Evolutionary conservation across 2,113 vertebrate species (phyloP), one percentile per base, ranked within the genome.

Genomic region (Mus musculus): DNA sequence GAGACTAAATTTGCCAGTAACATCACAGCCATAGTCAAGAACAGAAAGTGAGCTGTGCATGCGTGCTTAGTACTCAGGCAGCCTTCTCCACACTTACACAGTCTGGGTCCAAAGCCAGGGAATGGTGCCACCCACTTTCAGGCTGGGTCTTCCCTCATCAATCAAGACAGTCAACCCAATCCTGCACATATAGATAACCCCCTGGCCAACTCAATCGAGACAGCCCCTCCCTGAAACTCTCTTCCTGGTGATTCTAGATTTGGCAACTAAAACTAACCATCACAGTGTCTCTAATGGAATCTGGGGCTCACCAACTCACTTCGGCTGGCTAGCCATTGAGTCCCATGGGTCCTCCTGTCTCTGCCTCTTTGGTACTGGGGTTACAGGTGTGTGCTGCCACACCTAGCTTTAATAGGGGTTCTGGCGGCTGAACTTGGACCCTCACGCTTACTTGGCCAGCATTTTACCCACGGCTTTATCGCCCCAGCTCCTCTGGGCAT

Each of bases 41-140:
- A 28, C 61, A 33, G 16, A 33, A 7, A 49, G 42, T 0, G 7
- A 63, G n/a, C 3, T 42, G 42, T 42, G 0, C 5, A 12, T 9
- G 39, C 9, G 7, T 65, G 8, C 39, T 67, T 67, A 49, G 61
- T 19, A 46, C 26, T 33, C 59, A 85, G 61, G 16, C 61, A 85
- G 61, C 10, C 20, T 49, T 30, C 63, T 49, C 39, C 19, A 67
- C 61, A 3, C 39, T 20, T 49, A 46, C 7, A 39, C 24, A 63
- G n/a, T 42, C 81, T 17, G 24, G 12, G 26, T 46, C 14, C 61
- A 39, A 19, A 85, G 61, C 7, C n/a, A 19, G 54, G 33, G 1
- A 59, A 26, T 39, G 54, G 33, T 8, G 56, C 22, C n/a, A 14
- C 56, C n/a, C 56, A 42, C 46, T 16, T n/a, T n/a, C 46, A 69